Percentiles rank a stretch among this genome's conserved stretches.
Evolutionary conservation across 1,140 invertebrate genomes (phyloP).

Genomic region (Cydia fagiglandana): DNA sequence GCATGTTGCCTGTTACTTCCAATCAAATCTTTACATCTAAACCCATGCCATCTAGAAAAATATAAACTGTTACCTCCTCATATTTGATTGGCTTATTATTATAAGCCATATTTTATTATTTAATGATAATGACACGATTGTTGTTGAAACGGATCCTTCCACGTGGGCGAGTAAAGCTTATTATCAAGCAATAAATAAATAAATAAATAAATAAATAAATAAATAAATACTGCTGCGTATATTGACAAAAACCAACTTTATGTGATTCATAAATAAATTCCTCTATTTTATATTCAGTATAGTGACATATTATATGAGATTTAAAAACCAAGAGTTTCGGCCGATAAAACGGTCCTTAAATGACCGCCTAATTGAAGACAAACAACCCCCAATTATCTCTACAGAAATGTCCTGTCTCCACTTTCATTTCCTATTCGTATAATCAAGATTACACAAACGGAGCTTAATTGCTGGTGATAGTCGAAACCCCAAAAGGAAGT

Average conservation of each 20-base stretch:
- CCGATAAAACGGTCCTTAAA: background rate
- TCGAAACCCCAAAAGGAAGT: constrained; percentile 8
- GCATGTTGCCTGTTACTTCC: too few species aligned
- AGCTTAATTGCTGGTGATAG: constrained; percentile 10
- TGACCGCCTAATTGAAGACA: background rate
- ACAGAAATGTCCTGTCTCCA: constrained; percentile 6
- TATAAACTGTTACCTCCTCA: too few species aligned
- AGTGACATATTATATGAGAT: too few species aligned
- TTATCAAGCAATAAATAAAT: too few species aligned
- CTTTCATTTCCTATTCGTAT: constrained; percentile 5
- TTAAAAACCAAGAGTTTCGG: background rate
- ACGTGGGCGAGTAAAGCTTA: background rate
- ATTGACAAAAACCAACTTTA: background rate
- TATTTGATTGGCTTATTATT: background rate
- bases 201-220: too few species aligned
- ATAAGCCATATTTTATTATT: background rate
- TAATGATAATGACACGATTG: background rate
- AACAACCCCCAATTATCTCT: background rate
- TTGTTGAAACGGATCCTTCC: background rate
- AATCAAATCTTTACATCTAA: too few species aligned
- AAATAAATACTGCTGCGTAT: too few species aligned
- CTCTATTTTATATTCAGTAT: background rate
- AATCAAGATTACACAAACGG: constrained; percentile 20
- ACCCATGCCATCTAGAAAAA: too few species aligned
- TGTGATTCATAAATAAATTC: background rate